Evolutionary conservation across 2,113 vertebrate species (phyloP).

Genomic region (Cynocephalus volans): DNA sequence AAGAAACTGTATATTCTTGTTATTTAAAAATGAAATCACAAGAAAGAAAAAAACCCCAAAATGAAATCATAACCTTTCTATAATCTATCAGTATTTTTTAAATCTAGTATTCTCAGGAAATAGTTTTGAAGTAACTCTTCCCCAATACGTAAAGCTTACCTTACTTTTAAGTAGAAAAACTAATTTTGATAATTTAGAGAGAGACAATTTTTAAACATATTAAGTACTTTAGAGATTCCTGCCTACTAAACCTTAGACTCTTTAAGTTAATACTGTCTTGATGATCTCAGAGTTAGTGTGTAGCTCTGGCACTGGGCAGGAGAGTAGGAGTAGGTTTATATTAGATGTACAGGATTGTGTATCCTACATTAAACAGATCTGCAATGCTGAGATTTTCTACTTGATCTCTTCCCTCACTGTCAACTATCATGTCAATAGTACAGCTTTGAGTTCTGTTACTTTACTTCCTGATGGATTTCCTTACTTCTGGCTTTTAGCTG

Average conservation of each 20-base stretch:
- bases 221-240: background rate
- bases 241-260: background rate
- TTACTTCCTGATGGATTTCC: background rate
- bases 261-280: background rate
- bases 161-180: conserved; percentile 18
- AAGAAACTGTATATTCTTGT: conserved; percentile 11
- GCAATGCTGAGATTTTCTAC: background rate
- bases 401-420: background rate
- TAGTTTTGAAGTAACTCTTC: background rate
- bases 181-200: background rate
- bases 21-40: conserved; percentile 13
- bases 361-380: background rate
- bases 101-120: background rate
- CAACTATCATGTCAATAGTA: background rate
- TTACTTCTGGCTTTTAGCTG: background rate
- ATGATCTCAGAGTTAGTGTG: background rate
- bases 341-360: background rate
- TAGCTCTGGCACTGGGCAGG: background rate
- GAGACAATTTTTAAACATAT: background rate
- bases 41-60: background rate
- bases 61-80: background rate
- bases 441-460: background rate
- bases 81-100: background rate
- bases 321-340: background rate
- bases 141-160: background rate